A percentile compares a stretch with the other conserved stretches of the same genome.
phyloP scores from a whole-genome alignment of 37 sponge, comb jelly and placozoan genomes.

The Hexactinellida sp. region DNA sequence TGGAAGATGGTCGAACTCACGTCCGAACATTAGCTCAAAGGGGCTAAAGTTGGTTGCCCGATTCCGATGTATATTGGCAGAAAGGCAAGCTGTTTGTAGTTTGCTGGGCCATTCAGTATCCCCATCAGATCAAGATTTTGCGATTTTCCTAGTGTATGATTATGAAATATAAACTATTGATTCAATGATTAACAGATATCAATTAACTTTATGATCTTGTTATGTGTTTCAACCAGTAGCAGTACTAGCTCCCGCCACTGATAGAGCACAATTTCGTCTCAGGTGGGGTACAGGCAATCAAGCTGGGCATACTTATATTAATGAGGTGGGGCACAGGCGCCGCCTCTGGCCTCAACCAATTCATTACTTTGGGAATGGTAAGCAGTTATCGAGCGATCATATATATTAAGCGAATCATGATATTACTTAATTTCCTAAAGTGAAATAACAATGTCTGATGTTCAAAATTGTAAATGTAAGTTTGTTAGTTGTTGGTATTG shows the following conservation, averaged over 20 bases:
- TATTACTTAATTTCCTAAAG: neutral
- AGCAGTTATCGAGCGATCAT: conserved; percentile 6
- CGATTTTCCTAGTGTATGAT: neutral
- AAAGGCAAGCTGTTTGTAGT: neutral
- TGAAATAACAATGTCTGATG: neutral
- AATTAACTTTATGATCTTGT: neutral
- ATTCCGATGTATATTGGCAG: neutral
- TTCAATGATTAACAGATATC: neutral
- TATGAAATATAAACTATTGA: neutral
- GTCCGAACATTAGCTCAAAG: neutral
- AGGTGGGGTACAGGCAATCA: no score
- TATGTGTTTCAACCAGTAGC: no score
- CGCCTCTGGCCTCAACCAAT: no score
- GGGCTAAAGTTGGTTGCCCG: neutral
- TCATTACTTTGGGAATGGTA: neutral
- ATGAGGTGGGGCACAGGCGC: no score
- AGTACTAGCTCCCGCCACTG: no score
- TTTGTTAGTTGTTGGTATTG: neutral
- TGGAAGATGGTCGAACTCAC: conserved; percentile 7
- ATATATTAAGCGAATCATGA: neutral
- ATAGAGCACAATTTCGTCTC: no score
- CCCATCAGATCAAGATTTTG: neutral
- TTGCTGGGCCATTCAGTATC: neutral
- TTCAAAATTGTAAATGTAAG: neutral
- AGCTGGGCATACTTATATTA: no score